Percentiles rank a stretch among this genome's conserved stretches.
phyloP scores from a whole-genome alignment of 2,888 invertebrate species.

The Liposcelis brunnea region DNA sequence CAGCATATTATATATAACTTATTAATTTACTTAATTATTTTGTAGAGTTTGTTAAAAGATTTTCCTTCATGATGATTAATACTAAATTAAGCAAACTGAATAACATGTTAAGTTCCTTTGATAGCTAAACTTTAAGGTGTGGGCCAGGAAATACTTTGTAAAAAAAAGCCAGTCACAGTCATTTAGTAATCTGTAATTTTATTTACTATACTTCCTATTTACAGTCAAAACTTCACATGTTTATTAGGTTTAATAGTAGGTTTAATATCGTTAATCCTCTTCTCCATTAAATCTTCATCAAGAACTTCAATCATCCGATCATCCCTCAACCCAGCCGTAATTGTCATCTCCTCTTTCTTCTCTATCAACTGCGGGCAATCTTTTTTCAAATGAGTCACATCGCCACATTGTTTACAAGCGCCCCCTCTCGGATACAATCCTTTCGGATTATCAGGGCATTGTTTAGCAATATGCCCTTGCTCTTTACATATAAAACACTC shows the following conservation, averaged over 20 bases:
- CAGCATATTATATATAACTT: no score
- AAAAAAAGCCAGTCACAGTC: no score
- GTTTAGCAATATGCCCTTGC: slow-evolving; percentile 70
- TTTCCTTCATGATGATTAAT: no score
- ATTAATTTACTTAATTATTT: no score
- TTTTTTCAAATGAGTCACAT: slow-evolving; percentile 67
- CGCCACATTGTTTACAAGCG: slow-evolving; percentile 65
- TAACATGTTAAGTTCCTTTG: no score
- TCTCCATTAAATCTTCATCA: slow-evolving; percentile 16
- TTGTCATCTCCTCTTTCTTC: slow-evolving; percentile 29
- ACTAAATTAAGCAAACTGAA: no score
- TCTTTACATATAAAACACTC: slow-evolving; percentile 78
- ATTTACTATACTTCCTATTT: no score
- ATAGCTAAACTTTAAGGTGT: no score
- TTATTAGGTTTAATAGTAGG: neutral
- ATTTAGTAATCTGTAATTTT: no score
- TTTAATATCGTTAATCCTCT: neutral
- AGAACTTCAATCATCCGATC: slow-evolving; percentile 31
- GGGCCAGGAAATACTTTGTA: no score
- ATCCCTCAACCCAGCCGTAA: slow-evolving; percentile 31
- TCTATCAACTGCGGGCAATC: slow-evolving; percentile 50
- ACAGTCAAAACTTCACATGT: slow-evolving; percentile 4
- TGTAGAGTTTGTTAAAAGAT: no score
- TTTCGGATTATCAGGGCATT: slow-evolving; percentile 74
- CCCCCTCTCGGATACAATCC: slow-evolving; percentile 78